Evolutionary conservation across 2,113 vertebrate species (phyloP), one percentile per base, ranked within the genome.

Genomic region (Formicarius rufipectus): DNA sequence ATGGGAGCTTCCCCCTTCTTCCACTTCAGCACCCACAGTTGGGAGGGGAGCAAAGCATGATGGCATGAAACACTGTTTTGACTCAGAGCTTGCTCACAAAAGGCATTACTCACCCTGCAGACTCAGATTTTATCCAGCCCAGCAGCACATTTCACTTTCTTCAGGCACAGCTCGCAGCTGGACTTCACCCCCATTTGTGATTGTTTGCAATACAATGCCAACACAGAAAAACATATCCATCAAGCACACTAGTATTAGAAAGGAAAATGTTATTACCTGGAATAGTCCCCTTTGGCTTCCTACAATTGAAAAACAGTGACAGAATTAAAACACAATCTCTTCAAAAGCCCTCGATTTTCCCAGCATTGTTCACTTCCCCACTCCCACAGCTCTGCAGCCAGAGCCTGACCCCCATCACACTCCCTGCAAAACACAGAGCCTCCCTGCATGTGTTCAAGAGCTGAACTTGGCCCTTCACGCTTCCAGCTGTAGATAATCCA

Each of bases 221-320:
- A 67, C 80, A 52, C 55, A 96, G 84, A 68, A 96, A 92, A 96
- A 95, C 93, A 96, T 27, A 95, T 91, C 85, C 93, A 95, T 94
- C 87, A 95, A 92, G 64, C 44, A 45, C 73, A 47, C n/a, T 15
- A 85, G 78, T 45, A 93, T 92, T 94, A 95, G 63, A 97, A 97
- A 97, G 94, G 90, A 91, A 95, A 98, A 96, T 2, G 89, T 93
- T 89, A 78, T 99, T 99, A 99, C 99, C 99, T 99, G 96, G 95
- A 98, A 96, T 98, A 99, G 98, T 99, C 98, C 69, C 99, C 99
- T 96, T 99, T 99, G 72, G 98, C 98, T 98, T 99, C 99, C 99
- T 99, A 92, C 69, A 98, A 98, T 84, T 93, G 93, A 96, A 97
- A 96, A 73, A 97, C 62, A 98, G 44, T 89, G 95, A 97, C 80